phyloP scores from a whole-genome alignment of 92 coral and sea anemone genomes.

The Zoanthus sansibaricus region DNA sequence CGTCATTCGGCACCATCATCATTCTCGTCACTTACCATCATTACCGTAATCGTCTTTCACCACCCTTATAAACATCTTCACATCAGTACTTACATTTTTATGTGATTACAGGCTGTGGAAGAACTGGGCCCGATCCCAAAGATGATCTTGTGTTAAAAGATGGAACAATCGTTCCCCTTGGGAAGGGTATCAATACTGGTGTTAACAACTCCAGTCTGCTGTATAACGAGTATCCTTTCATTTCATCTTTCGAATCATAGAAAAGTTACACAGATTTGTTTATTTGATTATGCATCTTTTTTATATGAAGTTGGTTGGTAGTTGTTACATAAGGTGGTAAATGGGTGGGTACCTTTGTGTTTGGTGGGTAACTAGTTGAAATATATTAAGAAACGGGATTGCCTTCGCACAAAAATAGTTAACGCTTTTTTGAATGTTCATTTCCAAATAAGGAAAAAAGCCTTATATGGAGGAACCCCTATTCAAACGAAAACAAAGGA shows the following conservation, averaged over 20 bases:
- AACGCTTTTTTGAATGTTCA: no score
- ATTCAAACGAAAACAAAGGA: no score
- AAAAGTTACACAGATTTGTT: not conserved
- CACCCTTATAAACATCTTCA: not conserved
- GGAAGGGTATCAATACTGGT: constrained; percentile 71
- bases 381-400: no score
- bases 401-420: no score
- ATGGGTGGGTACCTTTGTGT: no score
- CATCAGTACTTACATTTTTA: no score
- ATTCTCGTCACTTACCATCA: not conserved
- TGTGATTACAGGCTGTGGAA: constrained; percentile 78
- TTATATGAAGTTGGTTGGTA: no score
- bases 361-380: no score
- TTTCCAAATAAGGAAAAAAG: no score
- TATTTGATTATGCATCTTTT: not conserved
- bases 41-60: not conserved
- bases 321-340: no score
- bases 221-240: constrained; percentile 98
- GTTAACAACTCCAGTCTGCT: constrained; percentile 69
- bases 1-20: not conserved
- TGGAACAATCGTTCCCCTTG: constrained; percentile 90
- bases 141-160: constrained; percentile 65
- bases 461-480: no score
- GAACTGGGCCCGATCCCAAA: constrained; percentile 88
- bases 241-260: not conserved